A percentile compares a stretch with the other conserved stretches of the same genome.
phyloP scores from a whole-genome alignment of 2,113 vertebrate genomes.

The Phalacrocorax brasilianus region DNA sequence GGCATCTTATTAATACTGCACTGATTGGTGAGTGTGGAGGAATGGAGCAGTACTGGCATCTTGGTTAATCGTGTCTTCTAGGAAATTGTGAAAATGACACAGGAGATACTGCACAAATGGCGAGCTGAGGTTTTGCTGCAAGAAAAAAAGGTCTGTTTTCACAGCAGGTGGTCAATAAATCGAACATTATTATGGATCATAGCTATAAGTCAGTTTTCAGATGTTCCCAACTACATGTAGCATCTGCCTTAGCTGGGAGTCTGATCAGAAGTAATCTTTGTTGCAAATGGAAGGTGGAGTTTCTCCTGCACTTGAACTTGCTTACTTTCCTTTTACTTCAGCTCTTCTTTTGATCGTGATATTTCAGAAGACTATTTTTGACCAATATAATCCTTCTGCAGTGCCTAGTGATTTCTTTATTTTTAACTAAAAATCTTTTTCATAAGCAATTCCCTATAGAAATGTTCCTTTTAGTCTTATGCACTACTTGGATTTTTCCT shows the following conservation, averaged over 20 bases:
- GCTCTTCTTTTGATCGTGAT: not conserved
- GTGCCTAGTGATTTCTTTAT: not conserved
- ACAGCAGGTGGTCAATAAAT: not conserved
- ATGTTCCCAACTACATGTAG: not conserved
- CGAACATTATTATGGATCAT: not conserved
- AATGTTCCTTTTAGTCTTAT: not conserved
- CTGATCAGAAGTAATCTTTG: not conserved
- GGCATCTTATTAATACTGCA: not conserved
- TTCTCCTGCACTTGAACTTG: not conserved
- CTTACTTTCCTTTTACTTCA: not conserved
- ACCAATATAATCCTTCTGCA: slow-evolving; percentile 9
- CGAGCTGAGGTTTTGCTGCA: not conserved
- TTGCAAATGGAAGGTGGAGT: not conserved
- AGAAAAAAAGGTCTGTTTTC: not conserved
- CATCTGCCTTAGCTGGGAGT: not conserved
- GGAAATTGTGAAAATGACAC: not conserved
- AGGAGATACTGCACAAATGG: not conserved
- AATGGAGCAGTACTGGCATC: not conserved
- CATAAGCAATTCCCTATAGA: slow-evolving; percentile 19
- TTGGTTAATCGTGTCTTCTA: not conserved
- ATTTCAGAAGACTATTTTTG: slow-evolving; percentile 34
- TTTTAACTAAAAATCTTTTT: slow-evolving; percentile 42
- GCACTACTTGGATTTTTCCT: slow-evolving; percentile 11
- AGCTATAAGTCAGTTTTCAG: not conserved
- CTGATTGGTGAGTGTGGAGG: not conserved